Evolutionary conservation across 2,888 invertebrate genomes (phyloP).

Genomic region (Theodoxus fluviatilis): DNA sequence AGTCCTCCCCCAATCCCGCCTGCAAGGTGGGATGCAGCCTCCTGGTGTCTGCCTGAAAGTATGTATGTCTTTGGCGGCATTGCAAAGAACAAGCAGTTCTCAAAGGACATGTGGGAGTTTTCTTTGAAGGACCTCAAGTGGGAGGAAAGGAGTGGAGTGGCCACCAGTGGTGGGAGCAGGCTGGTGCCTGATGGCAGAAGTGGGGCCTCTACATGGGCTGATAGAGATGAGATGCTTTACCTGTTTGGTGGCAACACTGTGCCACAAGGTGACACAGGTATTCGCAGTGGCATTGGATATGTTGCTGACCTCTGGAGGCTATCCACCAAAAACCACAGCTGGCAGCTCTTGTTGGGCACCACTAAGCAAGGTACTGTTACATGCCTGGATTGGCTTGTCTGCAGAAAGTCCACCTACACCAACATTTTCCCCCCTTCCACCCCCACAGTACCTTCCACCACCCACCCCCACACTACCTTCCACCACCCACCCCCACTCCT

Average conservation of each 20-base stretch:
- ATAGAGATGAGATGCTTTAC: slow-evolving; percentile 33
- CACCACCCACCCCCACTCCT: too few species aligned
- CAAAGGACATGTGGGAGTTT: slow-evolving; percentile 50
- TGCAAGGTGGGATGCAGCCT: slow-evolving; percentile 42
- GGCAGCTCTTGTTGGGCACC: too few species aligned
- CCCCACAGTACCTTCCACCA: too few species aligned
- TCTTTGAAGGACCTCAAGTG: slow-evolving; percentile 40
- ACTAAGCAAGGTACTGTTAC: too few species aligned
- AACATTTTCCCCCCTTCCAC: too few species aligned
- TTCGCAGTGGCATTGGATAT: too few species aligned
- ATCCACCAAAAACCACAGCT: too few species aligned
- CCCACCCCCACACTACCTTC: too few species aligned
- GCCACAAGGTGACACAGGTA: too few species aligned
- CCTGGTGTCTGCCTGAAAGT: slow-evolving; percentile 45
- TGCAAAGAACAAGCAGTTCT: slow-evolving; percentile 35
- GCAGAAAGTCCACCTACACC: too few species aligned
- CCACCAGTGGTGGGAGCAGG: slow-evolving; percentile 18
- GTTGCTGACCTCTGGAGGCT: too few species aligned
- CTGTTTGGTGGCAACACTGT: slow-evolving; percentile 52
- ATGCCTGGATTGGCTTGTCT: too few species aligned
- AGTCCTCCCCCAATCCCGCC: slow-evolving; percentile 19
- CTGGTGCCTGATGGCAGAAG: slow-evolving; percentile 41
- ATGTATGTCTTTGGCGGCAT: slow-evolving; percentile 50
- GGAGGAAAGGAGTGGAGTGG: slow-evolving; percentile 31
- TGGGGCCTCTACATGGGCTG: slow-evolving; percentile 44